Evolutionary conservation across 2,797 vertebrate genomes (phyloP), one percentile per base, ranked within the genome.

Genomic region (Tarsius wallacei): DNA sequence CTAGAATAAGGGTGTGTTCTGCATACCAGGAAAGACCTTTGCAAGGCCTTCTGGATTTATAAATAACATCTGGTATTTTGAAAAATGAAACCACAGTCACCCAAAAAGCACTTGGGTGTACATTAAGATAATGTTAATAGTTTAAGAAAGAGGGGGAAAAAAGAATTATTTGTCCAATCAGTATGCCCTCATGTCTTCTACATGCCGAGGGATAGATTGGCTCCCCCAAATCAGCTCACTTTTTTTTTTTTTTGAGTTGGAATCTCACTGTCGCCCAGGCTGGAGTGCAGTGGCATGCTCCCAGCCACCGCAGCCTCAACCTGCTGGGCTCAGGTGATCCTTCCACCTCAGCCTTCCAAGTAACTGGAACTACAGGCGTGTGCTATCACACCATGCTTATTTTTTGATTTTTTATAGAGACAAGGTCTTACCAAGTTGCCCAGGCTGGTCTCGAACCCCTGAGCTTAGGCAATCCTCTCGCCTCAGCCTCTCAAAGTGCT

Each of bases 1-100:
- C 49, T 21, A 49, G 73, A 6, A 2, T 33, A 47, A 10, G 4
- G 31, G 51, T 63, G 66, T 78, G 49, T 11, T 61, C 59, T 26
- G 2, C 1, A 3, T 7, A 11, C 11, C 1, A 28, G 59, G 63
- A 57, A 9, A 73, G 76, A 28, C 2, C 7, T 63, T 24, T 16
- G 33, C 24, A 12, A 12, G 42, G 19, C 84, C 57, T 51, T 91
- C 42, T 36, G 77, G 55, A 64, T 61, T 90, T 76, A 59, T 33
- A 96, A 94, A 81, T 84, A 76, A 86, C n/a, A 68, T 64, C 17
- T 78, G 51, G 12, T 74, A 74, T 42, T 91, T 91, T 86, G 64
- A 42, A 77, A 93, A 87, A 86, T 85, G 36, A 93, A 92, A 80
- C 21, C 51, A 21, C 14, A 36, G 0, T 87, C 36, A 31, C 55